Percentiles rank a stretch among this genome's conserved stretches.
phyloP scores from a whole-genome alignment of 2,113 vertebrate species.

The Nothocercus nigrocapillus region DNA sequence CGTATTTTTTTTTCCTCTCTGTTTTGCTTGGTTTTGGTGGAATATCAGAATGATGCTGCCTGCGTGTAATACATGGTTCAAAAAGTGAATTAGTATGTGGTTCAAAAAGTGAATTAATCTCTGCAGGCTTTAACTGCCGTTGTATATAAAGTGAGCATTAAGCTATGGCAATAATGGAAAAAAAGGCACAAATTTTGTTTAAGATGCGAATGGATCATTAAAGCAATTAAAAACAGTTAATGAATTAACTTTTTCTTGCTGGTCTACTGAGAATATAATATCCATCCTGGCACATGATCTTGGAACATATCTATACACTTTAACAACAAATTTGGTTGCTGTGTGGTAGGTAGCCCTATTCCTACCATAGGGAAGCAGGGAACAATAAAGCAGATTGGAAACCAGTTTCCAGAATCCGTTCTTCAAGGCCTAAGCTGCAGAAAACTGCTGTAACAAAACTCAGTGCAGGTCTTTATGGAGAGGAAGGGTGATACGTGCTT shows the following conservation, averaged over 20 bases:
- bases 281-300: background rate
- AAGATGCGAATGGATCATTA: background rate
- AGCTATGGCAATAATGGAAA: background rate
- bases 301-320: background rate
- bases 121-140: background rate
- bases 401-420: background rate
- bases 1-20: background rate
- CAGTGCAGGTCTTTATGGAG: accelerated
- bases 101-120: background rate
- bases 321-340: background rate
- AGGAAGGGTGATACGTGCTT: background rate
- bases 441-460: background rate
- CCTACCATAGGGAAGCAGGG: background rate
- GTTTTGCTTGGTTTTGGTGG: background rate
- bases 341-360: background rate
- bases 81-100: background rate
- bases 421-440: background rate
- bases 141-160: background rate
- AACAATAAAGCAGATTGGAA: background rate
- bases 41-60: background rate
- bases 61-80: background rate
- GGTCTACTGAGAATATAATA: background rate
- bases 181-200: background rate
- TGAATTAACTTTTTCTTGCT: background rate
- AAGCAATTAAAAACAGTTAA: background rate